These are phyloP conservation scores for Delichon dasypus DNA, from an alignment of 2,797 vertebrate species.

Conservation along the genomic window DNA sequence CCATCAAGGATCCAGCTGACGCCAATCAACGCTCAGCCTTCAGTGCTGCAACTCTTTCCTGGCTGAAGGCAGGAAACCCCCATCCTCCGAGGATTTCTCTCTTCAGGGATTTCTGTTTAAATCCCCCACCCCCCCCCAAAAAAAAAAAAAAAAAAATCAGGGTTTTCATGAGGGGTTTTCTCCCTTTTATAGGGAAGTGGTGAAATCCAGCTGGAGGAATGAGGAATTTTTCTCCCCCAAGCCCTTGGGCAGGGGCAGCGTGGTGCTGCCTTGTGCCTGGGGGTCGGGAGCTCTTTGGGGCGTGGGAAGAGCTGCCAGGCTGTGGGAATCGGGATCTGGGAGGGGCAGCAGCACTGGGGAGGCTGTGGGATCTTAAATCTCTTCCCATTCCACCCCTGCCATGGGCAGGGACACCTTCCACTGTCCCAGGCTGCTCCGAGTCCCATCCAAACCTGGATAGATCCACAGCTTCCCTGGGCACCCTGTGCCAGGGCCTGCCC, in stretches of 20 bases:
- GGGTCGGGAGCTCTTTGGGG: accelerated
- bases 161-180: background rate
- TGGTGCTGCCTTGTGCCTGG: accelerated
- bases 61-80: background rate
- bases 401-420: background rate
- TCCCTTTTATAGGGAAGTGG: accelerated
- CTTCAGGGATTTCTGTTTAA: background rate
- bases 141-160: background rate
- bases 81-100: background rate
- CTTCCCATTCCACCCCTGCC: background rate
- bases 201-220: background rate
- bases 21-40: background rate
- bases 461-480: background rate
- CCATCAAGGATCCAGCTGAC: background rate
- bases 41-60: background rate
- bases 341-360: background rate
- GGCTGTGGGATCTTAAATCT: background rate
- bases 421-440: accelerated
- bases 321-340: accelerated
- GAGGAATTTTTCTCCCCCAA: background rate
- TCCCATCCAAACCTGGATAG: background rate
- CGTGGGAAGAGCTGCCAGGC: background rate
- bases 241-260: accelerated
- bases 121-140: accelerated
- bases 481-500: background rate